Conservation (phyloP, 2,797 vertebrate species). For the Tamandua tetradactyla region DNA sequence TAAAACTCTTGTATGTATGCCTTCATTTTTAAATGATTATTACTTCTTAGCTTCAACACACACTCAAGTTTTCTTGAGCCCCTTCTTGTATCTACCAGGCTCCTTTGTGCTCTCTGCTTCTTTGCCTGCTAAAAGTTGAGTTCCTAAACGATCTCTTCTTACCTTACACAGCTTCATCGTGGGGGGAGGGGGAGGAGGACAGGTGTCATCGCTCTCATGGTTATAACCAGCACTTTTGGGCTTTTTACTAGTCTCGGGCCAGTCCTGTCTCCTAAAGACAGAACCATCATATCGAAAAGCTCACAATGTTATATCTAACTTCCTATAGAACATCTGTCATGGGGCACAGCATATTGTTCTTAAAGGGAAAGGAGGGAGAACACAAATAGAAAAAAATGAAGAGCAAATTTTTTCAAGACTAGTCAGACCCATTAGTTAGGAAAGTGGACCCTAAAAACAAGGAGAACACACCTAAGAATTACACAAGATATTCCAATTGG, state of each 20-base stretch:
- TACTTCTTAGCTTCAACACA: neutral
- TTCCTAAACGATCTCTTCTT: neutral
- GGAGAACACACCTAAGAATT: neutral
- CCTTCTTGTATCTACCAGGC: neutral
- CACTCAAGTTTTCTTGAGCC: neutral
- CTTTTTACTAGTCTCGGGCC: neutral
- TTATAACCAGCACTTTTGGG: neutral
- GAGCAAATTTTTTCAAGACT: neutral
- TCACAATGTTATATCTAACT: neutral
- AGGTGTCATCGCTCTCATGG: neutral
- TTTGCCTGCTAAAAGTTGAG: neutral
- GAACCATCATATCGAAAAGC: neutral
- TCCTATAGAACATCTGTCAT: neutral
- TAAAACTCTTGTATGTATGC: neutral
- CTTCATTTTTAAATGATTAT: neutral
- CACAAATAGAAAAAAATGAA: neutral
- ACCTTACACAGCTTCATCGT: neutral
- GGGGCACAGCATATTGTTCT: neutral
- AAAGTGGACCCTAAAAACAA: neutral
- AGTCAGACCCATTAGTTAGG: neutral
- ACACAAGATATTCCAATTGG: neutral
- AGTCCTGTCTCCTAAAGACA: neutral
- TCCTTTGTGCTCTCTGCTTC: neutral
- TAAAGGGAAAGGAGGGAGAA: neutral
- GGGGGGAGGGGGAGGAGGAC: no score